phyloP scores from a whole-genome alignment of 2,797 vertebrate species.

The Lagodon rhomboides region DNA sequence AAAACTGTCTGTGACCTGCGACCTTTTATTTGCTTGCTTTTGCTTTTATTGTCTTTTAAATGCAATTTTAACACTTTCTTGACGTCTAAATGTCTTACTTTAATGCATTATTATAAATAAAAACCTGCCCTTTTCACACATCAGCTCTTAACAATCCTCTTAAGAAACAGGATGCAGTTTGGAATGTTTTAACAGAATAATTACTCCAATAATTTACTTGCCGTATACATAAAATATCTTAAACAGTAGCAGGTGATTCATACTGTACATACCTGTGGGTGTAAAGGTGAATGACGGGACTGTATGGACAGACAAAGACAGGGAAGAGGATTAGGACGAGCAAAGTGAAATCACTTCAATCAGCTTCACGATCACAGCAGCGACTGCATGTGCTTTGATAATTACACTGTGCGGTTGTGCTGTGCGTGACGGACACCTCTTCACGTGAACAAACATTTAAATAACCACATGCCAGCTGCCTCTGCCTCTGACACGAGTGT shows the following conservation, averaged over 20 bases:
- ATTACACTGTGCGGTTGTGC: background rate
- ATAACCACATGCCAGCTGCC: constrained; percentile 40
- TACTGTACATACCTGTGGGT: constrained; percentile 91
- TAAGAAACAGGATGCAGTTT: background rate
- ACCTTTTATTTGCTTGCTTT: too few species aligned
- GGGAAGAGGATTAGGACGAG: background rate
- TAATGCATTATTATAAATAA: background rate
- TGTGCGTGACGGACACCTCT: background rate
- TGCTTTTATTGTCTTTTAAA: too few species aligned
- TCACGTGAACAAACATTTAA: constrained; percentile 48
- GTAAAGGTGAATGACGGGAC: constrained; percentile 98
- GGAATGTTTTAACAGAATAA: background rate
- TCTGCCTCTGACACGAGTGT: constrained; percentile 49
- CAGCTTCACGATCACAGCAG: background rate
- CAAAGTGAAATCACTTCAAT: constrained; percentile 4
- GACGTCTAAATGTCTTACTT: too few species aligned
- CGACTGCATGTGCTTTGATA: background rate
- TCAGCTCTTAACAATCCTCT: background rate
- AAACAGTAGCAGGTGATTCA: background rate
- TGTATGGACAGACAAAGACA: constrained; percentile 73
- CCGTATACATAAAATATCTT: background rate
- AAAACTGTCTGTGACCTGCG: too few species aligned
- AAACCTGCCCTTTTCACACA: background rate
- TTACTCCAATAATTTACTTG: background rate
- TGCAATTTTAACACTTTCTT: too few species aligned